Evolutionary conservation across 2,113 vertebrate genomes (phyloP).

Genomic region (Ahaetulla prasina): DNA sequence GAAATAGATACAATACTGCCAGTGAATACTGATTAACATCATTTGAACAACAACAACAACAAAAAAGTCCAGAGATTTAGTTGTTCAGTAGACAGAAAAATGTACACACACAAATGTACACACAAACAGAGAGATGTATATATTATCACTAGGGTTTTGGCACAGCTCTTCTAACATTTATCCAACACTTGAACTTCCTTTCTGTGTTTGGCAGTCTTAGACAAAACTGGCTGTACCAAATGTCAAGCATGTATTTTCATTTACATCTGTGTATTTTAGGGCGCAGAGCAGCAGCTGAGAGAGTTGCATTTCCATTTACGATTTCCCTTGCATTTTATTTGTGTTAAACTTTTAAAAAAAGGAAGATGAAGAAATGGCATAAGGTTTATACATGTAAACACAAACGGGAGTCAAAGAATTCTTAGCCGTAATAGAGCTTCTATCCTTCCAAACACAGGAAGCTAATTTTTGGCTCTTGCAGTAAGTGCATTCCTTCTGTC

Average conservation of each 20-base stretch:
- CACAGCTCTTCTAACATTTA: slow-evolving; percentile 46
- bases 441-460: background rate
- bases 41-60: background rate
- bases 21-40: background rate
- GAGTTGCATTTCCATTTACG: background rate
- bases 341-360: background rate
- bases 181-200: slow-evolving; percentile 49
- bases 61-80: background rate
- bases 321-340: slow-evolving; percentile 22
- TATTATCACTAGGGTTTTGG: slow-evolving; percentile 45
- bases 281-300: background rate
- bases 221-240: slow-evolving; percentile 44
- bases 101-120: background rate
- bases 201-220: slow-evolving; percentile 50
- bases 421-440: background rate
- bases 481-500: slow-evolving; percentile 21
- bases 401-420: background rate
- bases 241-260: slow-evolving; percentile 32
- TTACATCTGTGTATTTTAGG: background rate
- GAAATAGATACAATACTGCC: background rate
- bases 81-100: slow-evolving; percentile 38
- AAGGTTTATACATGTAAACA: background rate
- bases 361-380: background rate
- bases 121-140: background rate
- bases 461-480: slow-evolving; percentile 8